These are phyloP conservation scores for Chaunax sp. DNA, from an alignment of 2,797 vertebrate species.

Conservation along the genomic window DNA sequence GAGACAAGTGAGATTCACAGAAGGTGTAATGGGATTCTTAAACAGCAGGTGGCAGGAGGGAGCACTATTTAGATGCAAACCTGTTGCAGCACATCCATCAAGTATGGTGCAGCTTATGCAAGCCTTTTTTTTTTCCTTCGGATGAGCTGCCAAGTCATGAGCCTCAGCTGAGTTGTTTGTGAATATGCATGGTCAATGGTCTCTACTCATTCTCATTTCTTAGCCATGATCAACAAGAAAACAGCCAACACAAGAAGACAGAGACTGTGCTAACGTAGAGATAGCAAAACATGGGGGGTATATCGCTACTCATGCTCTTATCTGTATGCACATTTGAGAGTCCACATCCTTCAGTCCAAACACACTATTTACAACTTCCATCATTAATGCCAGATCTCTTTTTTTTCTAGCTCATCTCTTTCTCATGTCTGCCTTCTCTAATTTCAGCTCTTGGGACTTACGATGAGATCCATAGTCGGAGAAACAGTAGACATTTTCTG, in stretches of 20 bases:
- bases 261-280: neutral
- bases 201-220: slow-evolving; percentile 26
- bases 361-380: slow-evolving; percentile 20
- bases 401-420: slow-evolving; percentile 52
- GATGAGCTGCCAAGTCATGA: slow-evolving; percentile 46
- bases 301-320: neutral
- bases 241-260: neutral
- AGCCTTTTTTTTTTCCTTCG: slow-evolving; percentile 37
- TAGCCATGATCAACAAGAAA: neutral
- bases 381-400: slow-evolving; percentile 21
- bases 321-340: neutral
- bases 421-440: slow-evolving; percentile 34
- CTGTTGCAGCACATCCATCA: slow-evolving; percentile 61
- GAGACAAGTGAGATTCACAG: neutral
- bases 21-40: slow-evolving; percentile 38
- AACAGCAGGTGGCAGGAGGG: slow-evolving; percentile 71
- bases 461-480: slow-evolving; percentile 36
- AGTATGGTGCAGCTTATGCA: slow-evolving; percentile 42
- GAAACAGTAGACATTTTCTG: slow-evolving; percentile 35
- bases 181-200: slow-evolving; percentile 37
- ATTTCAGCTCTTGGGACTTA: slow-evolving; percentile 25
- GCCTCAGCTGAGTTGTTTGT: slow-evolving; percentile 29
- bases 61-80: slow-evolving; percentile 43
- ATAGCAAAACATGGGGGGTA: neutral
- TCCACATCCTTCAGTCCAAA: slow-evolving; percentile 1